Base-by-base conservation (phyloP, 2,113 vertebrate species). In the Cairina moschata region DNA sequence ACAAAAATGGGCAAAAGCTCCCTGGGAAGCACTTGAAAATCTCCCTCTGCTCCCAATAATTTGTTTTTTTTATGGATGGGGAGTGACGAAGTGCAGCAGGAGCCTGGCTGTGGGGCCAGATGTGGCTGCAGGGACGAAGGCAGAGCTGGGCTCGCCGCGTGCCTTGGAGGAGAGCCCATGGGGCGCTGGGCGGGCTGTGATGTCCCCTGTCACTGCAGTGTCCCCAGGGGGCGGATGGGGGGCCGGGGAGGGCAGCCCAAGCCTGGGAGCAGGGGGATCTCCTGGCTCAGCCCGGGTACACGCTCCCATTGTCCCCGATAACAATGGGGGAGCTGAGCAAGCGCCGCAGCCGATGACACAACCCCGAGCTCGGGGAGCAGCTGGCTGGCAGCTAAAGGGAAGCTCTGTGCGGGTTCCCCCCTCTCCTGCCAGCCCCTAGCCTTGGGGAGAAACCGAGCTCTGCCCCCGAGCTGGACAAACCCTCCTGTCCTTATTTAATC, bases 301-400 rank as follows among this genome's bases (percentile, higher is more conserved):
- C 1, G 5, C 23, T 94, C 50, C 88, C 79, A 67, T 95, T 97
- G 95, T 97, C 52, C 83, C 42, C 0, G 1, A n/a, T 46, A 28
- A 93, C 95, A 97, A 91, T 92, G 73, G 76, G 67, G 67, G 40
- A 12, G 68, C 83, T 56, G 73, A 86, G 88, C 5, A 2, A 67
- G 65, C 0, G 7, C 83, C 59, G 73, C 86, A 63, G 95, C 90
- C 3, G 92, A 7, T 96, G 96, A 95, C 94, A 84, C 95, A 74
- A 93, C 48, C 44, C 72, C 85, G 28, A 50, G 80, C 11, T 56
- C 3, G 0, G 76, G 86, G 7, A 84, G 88, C 96, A 97, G 96
- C 95, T 97, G 96, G 58, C 12, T 11, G 88, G 50, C 60, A 46
- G 73, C 86, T 97, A 8, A 93, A 95, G 95, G 65, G 86, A 8